Evolutionary conservation across 2,113 vertebrate species (phyloP).

Genomic region (Boulengeromyrus knoepffleri): DNA sequence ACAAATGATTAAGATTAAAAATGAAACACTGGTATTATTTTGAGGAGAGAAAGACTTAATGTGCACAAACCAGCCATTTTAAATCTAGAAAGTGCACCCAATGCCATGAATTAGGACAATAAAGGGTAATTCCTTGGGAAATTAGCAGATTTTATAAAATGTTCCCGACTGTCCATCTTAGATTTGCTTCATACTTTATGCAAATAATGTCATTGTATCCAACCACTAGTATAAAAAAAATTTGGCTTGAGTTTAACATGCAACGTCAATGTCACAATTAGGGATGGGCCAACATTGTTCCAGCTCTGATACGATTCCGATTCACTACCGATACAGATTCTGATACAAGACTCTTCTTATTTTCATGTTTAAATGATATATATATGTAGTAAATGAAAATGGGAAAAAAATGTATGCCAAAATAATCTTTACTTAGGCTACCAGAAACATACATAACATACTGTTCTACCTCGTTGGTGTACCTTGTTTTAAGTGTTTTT

Average conservation of each 20-base stretch:
- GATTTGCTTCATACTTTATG: background rate
- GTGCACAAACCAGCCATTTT: background rate
- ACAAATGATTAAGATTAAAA: background rate
- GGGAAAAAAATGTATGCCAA: too few relatives aligned
- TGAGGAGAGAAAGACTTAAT: background rate
- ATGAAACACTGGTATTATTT: background rate
- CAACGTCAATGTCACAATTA: too few relatives aligned
- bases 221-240: background rate
- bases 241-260: background rate
- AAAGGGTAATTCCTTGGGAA: background rate
- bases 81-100: background rate
- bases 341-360: too few relatives aligned
- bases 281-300: too few relatives aligned
- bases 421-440: too few relatives aligned
- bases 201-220: background rate
- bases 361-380: too few relatives aligned
- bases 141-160: background rate
- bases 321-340: too few relatives aligned
- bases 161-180: background rate
- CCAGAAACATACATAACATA: too few relatives aligned
- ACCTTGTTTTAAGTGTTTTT: too few relatives aligned
- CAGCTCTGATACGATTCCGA: too few relatives aligned
- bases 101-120: background rate
- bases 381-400: too few relatives aligned
- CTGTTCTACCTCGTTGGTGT: too few relatives aligned